Evolutionary conservation across 2,888 invertebrate genomes (phyloP).

Genomic region (Fabriciana adippe): DNA sequence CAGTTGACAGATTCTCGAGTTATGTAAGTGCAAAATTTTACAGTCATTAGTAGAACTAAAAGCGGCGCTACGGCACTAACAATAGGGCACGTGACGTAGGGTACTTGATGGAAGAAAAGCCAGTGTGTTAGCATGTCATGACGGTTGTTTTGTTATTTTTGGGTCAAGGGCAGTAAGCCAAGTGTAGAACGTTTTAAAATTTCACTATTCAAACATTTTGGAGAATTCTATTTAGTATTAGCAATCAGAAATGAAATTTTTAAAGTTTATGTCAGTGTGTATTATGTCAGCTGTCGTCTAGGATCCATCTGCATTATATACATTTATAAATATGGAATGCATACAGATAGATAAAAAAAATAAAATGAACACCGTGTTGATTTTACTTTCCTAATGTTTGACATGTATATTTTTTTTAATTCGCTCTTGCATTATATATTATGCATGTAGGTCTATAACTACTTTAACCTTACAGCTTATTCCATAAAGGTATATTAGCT

Average conservation of each 20-base stretch:
- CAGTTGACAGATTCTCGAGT: conserved; percentile 32
- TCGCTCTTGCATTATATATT: too few species aligned
- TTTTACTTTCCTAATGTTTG: too few species aligned
- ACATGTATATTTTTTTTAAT: too few species aligned
- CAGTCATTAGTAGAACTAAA: conserved; percentile 34
- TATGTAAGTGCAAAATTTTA: conserved; percentile 34
- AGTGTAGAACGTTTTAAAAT: conserved; percentile 45
- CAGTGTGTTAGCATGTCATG: conserved; percentile 64
- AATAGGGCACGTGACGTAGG: conserved; percentile 32
- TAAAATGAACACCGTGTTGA: too few species aligned
- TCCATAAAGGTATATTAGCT: too few species aligned
- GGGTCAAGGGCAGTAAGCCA: conserved; percentile 67
- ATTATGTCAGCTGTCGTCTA: too few species aligned
- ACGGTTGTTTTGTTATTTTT: conserved; percentile 69
- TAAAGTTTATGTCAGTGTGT: too few species aligned
- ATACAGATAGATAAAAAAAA: too few species aligned
- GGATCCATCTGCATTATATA: too few species aligned
- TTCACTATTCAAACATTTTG: conserved; percentile 39
- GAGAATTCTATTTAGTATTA: conserved; percentile 9
- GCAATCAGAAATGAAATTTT: neutral
- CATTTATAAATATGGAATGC: too few species aligned
- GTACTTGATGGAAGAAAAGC: conserved; percentile 27
- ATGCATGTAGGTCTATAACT: too few species aligned
- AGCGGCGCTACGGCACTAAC: conserved; percentile 32
- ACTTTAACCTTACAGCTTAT: too few species aligned